Conservation (phyloP, 2,888 invertebrate genomes). For the Sicus ferrugineus region DNA sequence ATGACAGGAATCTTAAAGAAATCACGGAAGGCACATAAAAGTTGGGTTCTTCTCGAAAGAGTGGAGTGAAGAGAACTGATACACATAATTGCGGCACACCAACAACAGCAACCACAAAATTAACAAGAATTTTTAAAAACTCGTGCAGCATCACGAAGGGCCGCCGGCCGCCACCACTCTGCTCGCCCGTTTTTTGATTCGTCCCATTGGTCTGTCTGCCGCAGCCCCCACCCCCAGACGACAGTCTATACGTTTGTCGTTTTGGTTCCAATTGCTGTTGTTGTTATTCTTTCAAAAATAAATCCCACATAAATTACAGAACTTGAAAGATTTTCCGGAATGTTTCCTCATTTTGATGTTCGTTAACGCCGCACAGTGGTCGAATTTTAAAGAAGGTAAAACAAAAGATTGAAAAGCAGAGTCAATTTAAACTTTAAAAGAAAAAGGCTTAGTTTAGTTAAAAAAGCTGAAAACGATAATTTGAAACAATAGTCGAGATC, state of each 20-base stretch:
- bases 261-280: background rate
- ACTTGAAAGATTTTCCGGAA: conserved; percentile 35
- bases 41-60: too few relatives aligned
- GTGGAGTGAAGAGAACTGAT: too few relatives aligned
- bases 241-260: background rate
- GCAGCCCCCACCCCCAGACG: too few relatives aligned
- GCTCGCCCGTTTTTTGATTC: background rate
- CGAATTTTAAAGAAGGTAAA: too few relatives aligned
- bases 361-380: conserved; percentile 1
- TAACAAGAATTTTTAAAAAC: background rate
- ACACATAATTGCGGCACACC: too few relatives aligned
- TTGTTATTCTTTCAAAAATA: conserved; percentile 23
- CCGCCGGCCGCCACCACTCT: background rate
- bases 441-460: too few relatives aligned
- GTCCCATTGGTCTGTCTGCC: background rate
- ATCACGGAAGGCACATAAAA: too few relatives aligned
- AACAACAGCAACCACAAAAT: background rate
- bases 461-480: too few relatives aligned
- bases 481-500: too few relatives aligned
- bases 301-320: conserved; percentile 34
- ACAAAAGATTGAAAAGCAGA: too few relatives aligned
- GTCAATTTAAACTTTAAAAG: too few relatives aligned
- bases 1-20: too few relatives aligned
- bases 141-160: background rate
- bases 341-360: conserved; percentile 33